phyloP scores from a whole-genome alignment of 2,797 vertebrate species.

The Gymnocypris eckloni region DNA sequence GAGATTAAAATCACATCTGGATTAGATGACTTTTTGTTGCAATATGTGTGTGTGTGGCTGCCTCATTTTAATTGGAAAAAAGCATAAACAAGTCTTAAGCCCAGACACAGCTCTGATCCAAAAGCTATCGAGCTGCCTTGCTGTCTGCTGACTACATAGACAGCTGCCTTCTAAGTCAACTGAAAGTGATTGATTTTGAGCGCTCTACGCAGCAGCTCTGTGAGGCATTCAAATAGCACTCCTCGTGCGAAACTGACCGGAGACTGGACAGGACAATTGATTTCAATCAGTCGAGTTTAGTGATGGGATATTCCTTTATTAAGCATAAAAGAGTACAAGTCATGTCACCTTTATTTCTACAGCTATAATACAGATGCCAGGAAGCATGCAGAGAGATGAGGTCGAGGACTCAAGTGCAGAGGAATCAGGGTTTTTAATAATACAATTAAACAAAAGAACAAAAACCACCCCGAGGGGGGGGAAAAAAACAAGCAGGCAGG shows the following conservation, averaged over 20 bases:
- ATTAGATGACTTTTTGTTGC: slow-evolving; percentile 44
- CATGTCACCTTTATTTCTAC: not conserved
- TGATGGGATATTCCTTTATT: not conserved
- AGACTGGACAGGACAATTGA: not conserved
- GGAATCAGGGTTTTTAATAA: too few species aligned
- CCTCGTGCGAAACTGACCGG: not conserved
- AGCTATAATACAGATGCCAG: not conserved
- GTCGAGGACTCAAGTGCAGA: too few species aligned
- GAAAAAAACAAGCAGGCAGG: too few species aligned
- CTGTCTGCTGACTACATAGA: slow-evolving; percentile 9
- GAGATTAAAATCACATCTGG: slow-evolving; percentile 56
- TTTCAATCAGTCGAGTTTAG: not conserved
- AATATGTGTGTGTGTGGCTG: slow-evolving; percentile 14
- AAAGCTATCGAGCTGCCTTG: slow-evolving; percentile 12
- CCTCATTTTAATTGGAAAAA: slow-evolving; percentile 27
- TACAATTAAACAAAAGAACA: too few species aligned
- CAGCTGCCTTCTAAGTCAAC: slow-evolving; percentile 25
- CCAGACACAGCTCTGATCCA: slow-evolving; percentile 22
- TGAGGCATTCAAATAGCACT: slow-evolving; percentile 19
- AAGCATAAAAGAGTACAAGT: not conserved
- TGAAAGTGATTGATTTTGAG: slow-evolving; percentile 26
- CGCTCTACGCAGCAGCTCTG: not conserved
- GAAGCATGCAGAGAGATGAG: too few species aligned
- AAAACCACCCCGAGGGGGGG: too few species aligned
- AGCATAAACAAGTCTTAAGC: slow-evolving; percentile 23